Evolutionary conservation across 2,797 vertebrate genomes (phyloP), one percentile per base, ranked within the genome.

Genomic region (Lates japonicus): DNA sequence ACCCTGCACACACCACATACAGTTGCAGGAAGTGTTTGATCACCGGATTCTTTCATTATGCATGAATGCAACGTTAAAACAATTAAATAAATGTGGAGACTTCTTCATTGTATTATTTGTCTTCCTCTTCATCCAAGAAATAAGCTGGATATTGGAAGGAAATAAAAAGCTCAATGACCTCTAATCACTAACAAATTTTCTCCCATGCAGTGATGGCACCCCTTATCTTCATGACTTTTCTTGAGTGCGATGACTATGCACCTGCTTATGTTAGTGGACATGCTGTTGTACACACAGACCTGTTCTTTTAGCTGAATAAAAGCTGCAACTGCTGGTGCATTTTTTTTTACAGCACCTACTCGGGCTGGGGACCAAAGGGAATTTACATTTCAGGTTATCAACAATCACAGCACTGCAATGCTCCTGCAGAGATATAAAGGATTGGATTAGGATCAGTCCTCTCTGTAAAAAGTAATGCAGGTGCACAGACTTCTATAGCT

Each of bases 191-290:
- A 55, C 46, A 87, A 83, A 73, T 52, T 29, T 33, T 83, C 62
- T 62, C 16, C 8, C 2, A 3, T n/a, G 48, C 46, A 37, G 31
- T 58, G 49, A 76, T 63, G 48, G n/a, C n/a, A n/a, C n/a, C n/a
- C 44, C 14, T 69, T 87, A 67, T 85, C 78, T 79, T 90, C 13
- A 78, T 81, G n/a, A 46, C 64, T 83, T 58, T 83, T 78, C 61
- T 22, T 91, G 94, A n/a, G 95, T 96, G 59, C 41, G 20, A 78
- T 41, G 46, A n/a, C 68, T 31, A 69, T 78, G 35, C 39, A 55
- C 20, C 51, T 52, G 16, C 59, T 49, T 35, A 61, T 54, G 31
- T 72, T 60, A 57, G 6, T 33, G 37, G 3, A 63, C 20, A 13
- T 25, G 22, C 25, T n/a, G n/a, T n/a, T n/a, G n/a, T n/a, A 57